Base-by-base conservation (phyloP, 2,888 invertebrate species). In the Holacanthella duospinosa region DNA sequence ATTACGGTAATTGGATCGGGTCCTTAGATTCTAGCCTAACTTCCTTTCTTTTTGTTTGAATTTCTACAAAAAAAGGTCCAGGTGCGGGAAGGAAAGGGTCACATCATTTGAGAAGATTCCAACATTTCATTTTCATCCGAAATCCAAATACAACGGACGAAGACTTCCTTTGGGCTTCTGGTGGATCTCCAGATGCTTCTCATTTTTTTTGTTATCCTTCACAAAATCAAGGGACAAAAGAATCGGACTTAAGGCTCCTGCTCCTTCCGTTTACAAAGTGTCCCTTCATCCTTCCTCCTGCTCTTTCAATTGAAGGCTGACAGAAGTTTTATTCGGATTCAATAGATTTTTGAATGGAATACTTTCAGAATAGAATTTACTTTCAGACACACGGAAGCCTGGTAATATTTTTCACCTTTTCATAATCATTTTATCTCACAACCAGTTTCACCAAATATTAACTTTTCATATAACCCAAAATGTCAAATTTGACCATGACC, bases 21-120 rank as follows among this genome's bases (percentile, higher is more conserved):
- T n/a, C n/a, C n/a, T n/a, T n/a, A n/a, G n/a, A n/a, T n/a, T 16
- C 36, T 36, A n/a, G 48, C 4, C 12, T 21, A 21, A 48, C 48
- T 48, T 48, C 48, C 48, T 48, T 48, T 48, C 48, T 48, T 48
- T 48, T 21, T n/a, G n/a, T n/a, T n/a, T n/a, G n/a, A n/a, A 48
- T 48, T n/a, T 4, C 4, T n/a, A 9, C 48, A 21, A 9, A 48
- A 9, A 48, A 48, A n/a, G 48, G 48, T 48, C 48, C 48, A 48
- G 48, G 48, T 48, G 48, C 48, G 12, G 48, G 48, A 9, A 4
- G 12, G 19, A 48, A 48, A 48, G 48, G 48, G 48, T 48, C 48
- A n/a, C n/a, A n/a, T n/a, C n/a, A n/a, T n/a, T n/a, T 21, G 12
- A 21, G 21, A n/a, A 48, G 48, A 48, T 48, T 48, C 21, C 48